A percentile compares a stretch with the other conserved stretches of the same genome.
Conservation (phyloP, 2,888 invertebrate genomes). For the Xestia rhomboidea region DNA sequence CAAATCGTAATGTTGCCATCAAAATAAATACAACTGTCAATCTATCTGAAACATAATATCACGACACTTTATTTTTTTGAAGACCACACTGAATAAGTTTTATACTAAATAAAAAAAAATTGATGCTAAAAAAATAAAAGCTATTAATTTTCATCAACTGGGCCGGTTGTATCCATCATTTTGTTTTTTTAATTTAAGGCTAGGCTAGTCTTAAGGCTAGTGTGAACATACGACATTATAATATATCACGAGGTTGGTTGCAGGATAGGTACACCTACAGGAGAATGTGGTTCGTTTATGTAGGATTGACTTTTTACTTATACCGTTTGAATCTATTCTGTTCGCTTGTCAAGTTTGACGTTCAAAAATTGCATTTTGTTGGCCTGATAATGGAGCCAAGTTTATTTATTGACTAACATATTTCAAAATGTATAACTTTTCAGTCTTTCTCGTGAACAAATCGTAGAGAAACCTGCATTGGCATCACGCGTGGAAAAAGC, state of each 20-base stretch:
- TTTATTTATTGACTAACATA: background rate
- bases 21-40: slow-evolving; percentile 48
- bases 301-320: background rate
- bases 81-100: slow-evolving; percentile 46
- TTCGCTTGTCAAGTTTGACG: background rate
- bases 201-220: slow-evolving; percentile 40
- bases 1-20: slow-evolving; percentile 44
- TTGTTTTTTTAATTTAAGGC: slow-evolving; percentile 58
- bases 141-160: slow-evolving; percentile 65
- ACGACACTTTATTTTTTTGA: slow-evolving; percentile 36
- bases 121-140: slow-evolving; percentile 25
- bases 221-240: slow-evolving; percentile 66
- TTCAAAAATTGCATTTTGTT: background rate
- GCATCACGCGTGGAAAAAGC: background rate
- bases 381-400: background rate
- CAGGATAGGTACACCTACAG: slow-evolving; percentile 71
- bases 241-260: slow-evolving; percentile 77
- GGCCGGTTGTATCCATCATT: slow-evolving; percentile 54
- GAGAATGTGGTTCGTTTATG: slow-evolving; percentile 45
- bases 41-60: slow-evolving; percentile 50
- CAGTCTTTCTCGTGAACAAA: background rate
- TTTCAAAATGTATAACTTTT: background rate
- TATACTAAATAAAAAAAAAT: slow-evolving; percentile 13
- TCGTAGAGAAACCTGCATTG: too few species aligned
- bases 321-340: background rate